phyloP scores from a whole-genome alignment of 1,140 invertebrate genomes.

The Lucilia cuprina region DNA sequence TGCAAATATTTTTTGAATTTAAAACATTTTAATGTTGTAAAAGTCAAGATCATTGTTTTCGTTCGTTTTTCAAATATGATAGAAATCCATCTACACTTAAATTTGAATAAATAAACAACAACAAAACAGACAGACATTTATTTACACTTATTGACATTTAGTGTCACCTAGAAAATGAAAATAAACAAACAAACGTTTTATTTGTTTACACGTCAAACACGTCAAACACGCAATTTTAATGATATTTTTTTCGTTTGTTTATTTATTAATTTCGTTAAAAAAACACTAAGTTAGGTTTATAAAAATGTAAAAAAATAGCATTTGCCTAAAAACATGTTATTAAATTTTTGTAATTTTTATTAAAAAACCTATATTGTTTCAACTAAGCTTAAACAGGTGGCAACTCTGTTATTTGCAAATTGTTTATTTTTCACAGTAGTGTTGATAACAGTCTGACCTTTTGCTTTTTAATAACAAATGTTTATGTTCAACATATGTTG shows the following conservation, averaged over 20 bases:
- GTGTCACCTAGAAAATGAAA: neutral
- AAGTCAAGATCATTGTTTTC: neutral
- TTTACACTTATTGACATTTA: neutral
- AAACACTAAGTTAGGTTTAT: neutral
- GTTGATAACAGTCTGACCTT: neutral
- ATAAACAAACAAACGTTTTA: neutral
- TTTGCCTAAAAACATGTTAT: neutral
- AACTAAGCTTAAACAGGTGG: neutral
- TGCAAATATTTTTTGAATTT: too few relatives aligned
- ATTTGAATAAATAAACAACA: neutral
- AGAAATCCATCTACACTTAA: neutral
- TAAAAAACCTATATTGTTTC: neutral
- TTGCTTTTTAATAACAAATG: neutral
- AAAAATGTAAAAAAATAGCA: neutral
- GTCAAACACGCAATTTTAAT: neutral
- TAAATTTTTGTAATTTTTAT: neutral
- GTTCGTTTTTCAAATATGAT: neutral
- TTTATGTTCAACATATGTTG: neutral
- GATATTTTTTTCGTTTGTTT: neutral
- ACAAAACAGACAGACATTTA: neutral
- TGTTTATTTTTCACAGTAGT: neutral
- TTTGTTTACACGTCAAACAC: constrained; percentile 2
- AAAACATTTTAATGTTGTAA: neutral
- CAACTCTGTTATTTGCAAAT: neutral
- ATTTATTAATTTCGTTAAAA: neutral